These are phyloP conservation scores for Napeogenes inachia DNA, from an alignment of 2,888 invertebrate genomes.

Conservation along the genomic window DNA sequence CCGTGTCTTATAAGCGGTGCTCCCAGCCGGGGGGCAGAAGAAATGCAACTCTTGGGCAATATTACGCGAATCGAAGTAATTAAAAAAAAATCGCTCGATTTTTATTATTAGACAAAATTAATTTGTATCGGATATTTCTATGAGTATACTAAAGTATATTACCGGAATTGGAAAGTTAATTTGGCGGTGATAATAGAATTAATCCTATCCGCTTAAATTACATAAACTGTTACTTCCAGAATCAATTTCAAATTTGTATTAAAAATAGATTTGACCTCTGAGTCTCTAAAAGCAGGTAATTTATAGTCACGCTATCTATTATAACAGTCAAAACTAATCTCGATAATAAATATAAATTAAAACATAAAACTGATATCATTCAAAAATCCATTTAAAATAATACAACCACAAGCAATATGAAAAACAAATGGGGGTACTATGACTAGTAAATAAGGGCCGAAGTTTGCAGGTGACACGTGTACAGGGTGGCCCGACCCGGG, in stretches of 20 bases:
- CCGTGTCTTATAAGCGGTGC: slow-evolving; percentile 68
- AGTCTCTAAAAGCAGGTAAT: background rate
- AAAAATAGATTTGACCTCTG: background rate
- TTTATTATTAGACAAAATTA: slow-evolving; percentile 25
- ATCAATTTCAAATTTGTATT: background rate
- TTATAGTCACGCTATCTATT: background rate
- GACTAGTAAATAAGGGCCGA: too few species aligned
- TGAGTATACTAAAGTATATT: slow-evolving; percentile 6
- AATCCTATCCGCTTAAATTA: slow-evolving; percentile 20
- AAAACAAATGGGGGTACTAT: too few species aligned
- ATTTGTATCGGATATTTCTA: slow-evolving; percentile 29
- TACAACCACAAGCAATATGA: too few species aligned
- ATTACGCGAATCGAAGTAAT: slow-evolving; percentile 57
- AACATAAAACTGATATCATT: too few species aligned
- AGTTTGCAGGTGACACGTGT: too few species aligned
- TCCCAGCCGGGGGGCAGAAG: slow-evolving; percentile 53
- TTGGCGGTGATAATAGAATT: slow-evolving; percentile 25
- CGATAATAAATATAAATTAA: too few species aligned
- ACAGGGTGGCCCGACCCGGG: too few species aligned
- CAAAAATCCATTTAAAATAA: too few species aligned
- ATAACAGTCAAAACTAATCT: too few species aligned
- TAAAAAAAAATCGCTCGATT: slow-evolving; percentile 35
- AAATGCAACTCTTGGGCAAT: slow-evolving; percentile 66
- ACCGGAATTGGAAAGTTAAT: slow-evolving; percentile 33
- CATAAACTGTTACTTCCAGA: slow-evolving; percentile 8